Conservation (phyloP, 2,888 invertebrate species). For the Nemurella pictetii region DNA sequence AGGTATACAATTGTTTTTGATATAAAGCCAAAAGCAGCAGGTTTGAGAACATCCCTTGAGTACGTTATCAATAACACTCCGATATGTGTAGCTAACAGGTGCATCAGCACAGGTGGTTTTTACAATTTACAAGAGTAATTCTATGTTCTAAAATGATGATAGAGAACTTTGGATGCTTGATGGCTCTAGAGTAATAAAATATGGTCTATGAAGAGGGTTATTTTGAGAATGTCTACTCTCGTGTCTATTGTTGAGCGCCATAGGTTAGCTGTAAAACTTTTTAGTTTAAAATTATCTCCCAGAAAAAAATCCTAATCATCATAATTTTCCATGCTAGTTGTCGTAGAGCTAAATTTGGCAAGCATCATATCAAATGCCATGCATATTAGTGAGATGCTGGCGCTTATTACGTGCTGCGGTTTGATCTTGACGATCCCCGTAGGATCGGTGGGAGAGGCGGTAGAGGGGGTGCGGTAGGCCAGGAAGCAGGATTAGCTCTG, state of each 20-base stretch:
- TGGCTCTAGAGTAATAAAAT: too few relatives aligned
- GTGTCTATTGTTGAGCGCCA: too few relatives aligned
- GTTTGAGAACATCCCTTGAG: neutral
- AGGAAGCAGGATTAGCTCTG: slow-evolving; percentile 30
- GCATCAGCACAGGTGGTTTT: neutral
- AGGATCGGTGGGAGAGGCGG: neutral
- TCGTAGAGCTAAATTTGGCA: neutral
- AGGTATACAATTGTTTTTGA: neutral
- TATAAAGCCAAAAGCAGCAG: neutral
- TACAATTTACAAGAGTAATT: neutral
- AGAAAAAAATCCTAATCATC: neutral
- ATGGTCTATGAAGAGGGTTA: too few relatives aligned
- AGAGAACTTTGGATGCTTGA: too few relatives aligned
- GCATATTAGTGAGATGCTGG: slow-evolving; percentile 2
- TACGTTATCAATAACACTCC: neutral
- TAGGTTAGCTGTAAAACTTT: neutral
- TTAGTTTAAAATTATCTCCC: neutral
- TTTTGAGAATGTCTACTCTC: too few relatives aligned
- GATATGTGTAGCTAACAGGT: neutral
- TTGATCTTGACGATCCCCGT: slow-evolving; percentile 21
- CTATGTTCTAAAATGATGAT: neutral
- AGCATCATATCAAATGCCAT: slow-evolving; percentile 6
- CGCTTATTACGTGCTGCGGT: slow-evolving; percentile 19
- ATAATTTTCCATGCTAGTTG: neutral
- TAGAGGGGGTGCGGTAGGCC: slow-evolving; percentile 6